A percentile compares a stretch with the other conserved stretches of the same genome.
Conservation (phyloP, 35 echinoderm and acorn worm genomes). For the Holothuria glaberrima region DNA sequence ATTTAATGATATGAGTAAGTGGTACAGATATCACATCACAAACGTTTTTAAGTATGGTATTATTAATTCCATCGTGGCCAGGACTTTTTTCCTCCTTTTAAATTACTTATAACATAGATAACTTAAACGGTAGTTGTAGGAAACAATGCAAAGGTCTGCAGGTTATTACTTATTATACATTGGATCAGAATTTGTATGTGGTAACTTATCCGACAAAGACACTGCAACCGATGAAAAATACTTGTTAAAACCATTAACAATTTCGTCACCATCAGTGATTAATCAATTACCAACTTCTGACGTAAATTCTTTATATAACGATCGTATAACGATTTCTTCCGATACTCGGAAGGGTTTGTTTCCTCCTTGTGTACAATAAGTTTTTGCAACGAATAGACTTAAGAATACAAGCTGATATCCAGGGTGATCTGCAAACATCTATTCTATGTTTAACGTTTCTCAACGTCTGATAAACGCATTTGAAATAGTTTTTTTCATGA, state of each 20-base stretch:
- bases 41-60: background rate
- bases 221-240: conserved; percentile 9
- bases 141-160: conserved; percentile 7
- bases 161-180: background rate
- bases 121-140: background rate
- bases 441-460: no score
- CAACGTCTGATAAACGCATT: no score
- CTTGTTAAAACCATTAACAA: conserved; percentile 23
- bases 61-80: background rate
- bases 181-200: background rate
- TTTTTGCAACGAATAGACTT: background rate
- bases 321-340: no score
- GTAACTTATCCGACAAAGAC: background rate
- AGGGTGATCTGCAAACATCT: no score
- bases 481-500: background rate
- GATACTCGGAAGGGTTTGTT: no score
- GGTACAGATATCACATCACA: conserved; percentile 5
- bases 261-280: conserved; percentile 4
- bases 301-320: background rate
- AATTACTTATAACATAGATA: background rate
- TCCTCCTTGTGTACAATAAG: no score
- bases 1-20: conserved; percentile 9
- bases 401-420: no score
- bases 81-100: background rate
- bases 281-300: background rate